Evolutionary conservation across 2,888 invertebrate genomes (phyloP).

Genomic region (Mallateleia sp.): DNA sequence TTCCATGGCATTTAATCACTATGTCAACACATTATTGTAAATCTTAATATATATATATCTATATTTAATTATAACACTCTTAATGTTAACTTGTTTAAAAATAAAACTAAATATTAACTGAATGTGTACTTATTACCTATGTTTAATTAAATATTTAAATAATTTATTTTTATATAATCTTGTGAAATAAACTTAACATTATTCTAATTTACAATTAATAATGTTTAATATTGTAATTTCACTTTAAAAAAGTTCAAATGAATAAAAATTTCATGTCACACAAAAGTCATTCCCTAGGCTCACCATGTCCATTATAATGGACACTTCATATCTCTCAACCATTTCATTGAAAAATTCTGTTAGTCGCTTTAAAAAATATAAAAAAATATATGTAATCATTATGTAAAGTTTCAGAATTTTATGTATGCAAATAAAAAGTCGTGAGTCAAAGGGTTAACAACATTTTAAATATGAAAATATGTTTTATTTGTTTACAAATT

Average conservation of each 20-base stretch:
- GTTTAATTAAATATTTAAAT: no score
- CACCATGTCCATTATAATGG: slow-evolving; percentile 44
- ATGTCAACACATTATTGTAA: neutral
- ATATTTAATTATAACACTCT: no score
- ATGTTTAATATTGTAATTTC: neutral
- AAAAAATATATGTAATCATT: slow-evolving; percentile 2
- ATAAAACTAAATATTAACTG: no score
- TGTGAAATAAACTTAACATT: no score
- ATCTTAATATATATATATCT: no score
- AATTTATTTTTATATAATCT: no score
- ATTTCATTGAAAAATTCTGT: slow-evolving; percentile 14
- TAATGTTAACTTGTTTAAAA: no score
- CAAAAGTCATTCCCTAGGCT: neutral
- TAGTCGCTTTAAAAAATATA: neutral
- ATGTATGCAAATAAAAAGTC: slow-evolving; percentile 1
- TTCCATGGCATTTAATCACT: neutral
- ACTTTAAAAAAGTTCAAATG: neutral
- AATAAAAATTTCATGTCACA: slow-evolving; percentile 1
- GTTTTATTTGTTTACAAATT: no score
- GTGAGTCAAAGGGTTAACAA: slow-evolving; percentile 39
- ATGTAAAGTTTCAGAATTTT: neutral
- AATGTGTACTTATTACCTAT: no score
- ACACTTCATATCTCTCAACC: slow-evolving; percentile 17
- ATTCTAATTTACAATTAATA: neutral
- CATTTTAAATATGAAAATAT: no score